These are phyloP conservation scores for Phalanger gymnotis DNA, from an alignment of 2,797 vertebrate genomes.

Conservation along the genomic window DNA sequence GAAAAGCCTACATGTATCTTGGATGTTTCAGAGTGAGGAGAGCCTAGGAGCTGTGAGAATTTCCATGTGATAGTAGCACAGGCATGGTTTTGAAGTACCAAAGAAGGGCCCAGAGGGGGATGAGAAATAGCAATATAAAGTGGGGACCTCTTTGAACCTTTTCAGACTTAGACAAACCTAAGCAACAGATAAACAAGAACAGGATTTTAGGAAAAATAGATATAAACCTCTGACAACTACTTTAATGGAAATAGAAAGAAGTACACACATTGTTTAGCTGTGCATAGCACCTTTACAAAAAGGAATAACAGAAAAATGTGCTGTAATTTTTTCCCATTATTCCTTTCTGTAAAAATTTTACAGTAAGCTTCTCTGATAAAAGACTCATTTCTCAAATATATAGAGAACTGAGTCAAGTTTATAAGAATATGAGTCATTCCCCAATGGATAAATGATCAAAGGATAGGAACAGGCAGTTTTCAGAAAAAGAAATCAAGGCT, in stretches of 20 bases:
- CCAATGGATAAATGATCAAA: too few species aligned
- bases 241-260: background rate
- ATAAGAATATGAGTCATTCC: too few species aligned
- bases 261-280: background rate
- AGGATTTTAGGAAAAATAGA: background rate
- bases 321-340: too few species aligned
- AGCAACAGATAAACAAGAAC: background rate
- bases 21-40: background rate
- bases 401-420: too few species aligned
- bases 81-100: background rate
- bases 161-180: background rate
- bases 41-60: background rate
- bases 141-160: background rate
- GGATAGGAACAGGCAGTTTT: too few species aligned
- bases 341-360: too few species aligned
- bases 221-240: background rate
- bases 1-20: background rate
- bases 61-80: background rate
- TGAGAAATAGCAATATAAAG: background rate
- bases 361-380: too few species aligned
- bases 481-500: too few species aligned
- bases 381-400: too few species aligned
- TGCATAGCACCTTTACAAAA: background rate
- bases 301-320: too few species aligned
- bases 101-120: background rate